These are phyloP conservation scores for Oriolus oriolus DNA, from an alignment of 2,113 vertebrate species.

Conservation along the genomic window DNA sequence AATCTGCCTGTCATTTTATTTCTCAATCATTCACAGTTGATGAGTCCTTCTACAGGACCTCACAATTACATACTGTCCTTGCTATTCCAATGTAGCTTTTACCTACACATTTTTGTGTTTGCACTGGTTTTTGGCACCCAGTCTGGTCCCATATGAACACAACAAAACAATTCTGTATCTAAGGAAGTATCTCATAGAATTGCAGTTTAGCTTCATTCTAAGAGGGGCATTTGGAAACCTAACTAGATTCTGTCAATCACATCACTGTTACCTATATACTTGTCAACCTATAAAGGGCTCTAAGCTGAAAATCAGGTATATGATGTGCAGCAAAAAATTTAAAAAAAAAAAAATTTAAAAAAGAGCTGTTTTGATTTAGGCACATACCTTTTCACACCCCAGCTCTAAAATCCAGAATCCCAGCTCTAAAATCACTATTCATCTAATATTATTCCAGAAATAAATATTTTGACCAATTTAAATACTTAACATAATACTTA, in stretches of 20 bases:
- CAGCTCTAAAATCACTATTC: not conserved
- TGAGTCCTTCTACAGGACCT: not conserved
- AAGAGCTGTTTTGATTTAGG: not conserved
- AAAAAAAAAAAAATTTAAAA: rapidly evolving
- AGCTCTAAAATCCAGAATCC: not conserved
- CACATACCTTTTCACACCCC: not conserved
- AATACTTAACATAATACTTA: not conserved
- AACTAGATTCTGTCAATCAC: not conserved
- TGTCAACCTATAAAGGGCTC: not conserved
- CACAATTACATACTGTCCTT: not conserved
- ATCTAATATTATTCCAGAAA: not conserved
- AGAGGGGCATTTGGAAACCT: not conserved
- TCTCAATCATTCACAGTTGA: not conserved
- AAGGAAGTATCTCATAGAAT: not conserved
- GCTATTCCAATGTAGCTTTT: not conserved
- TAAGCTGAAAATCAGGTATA: not conserved
- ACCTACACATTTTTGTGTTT: not conserved
- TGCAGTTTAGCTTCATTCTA: not conserved
- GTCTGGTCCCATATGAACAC: not conserved
- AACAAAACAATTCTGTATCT: not conserved
- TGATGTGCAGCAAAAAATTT: not conserved
- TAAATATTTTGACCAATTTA: not conserved
- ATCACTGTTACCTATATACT: not conserved
- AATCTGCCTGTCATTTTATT: not conserved
- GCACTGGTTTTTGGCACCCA: not conserved